Evolutionary conservation across 2,797 vertebrate genomes (phyloP), one percentile per base, ranked within the genome.

Genomic region (Phaenicophaeus curvirostris): DNA sequence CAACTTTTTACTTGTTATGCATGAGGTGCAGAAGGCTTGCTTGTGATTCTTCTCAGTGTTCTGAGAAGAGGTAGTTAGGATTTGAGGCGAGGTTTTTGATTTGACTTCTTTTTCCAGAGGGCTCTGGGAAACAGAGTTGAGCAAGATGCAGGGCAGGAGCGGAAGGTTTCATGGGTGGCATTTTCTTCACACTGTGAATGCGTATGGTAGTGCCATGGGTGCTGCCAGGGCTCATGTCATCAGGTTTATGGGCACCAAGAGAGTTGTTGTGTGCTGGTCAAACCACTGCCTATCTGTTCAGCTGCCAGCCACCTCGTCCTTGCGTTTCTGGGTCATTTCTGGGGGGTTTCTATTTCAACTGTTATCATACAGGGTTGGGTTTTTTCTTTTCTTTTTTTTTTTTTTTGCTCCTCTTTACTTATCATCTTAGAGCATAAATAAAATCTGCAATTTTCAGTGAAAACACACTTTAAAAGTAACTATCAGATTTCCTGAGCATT

Each of bases 341-440:
- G 74, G 90, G 94, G 92, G 87, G 88, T 95, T 72, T 63, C 39
- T 80, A 13, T 94, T 95, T 94, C 91, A 74, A 66, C 84, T 86
- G 87, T 93, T 94, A 65, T 27, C 83, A n/a, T 79, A 77, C 59
- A 78, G 85, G 83, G 69, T 84, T 96, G 79, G 35, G 5, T 1
- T 63, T 57, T 27, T 86, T 67, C 71, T 57, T 27, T 86, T 67
- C 71, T 63, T 67, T 84, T 95, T 94, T 23, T 13, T 21, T 48
- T 25, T 48, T 48, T 95, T 96, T 75, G 55, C 73, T 88, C 48
- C 83, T 28, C 80, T 92, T 92, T 33, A 90, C 78, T 94, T 79
- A 67, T 75, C 53, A 67, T 75, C 53, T 88, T 93, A 66, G 69
- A 75, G 82, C 37, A 6, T 87, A 87, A 95, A 87, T 88, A 78